Evolutionary conservation across 2,797 vertebrate genomes (phyloP).

Genomic region (Paedocypris micromegethes): DNA sequence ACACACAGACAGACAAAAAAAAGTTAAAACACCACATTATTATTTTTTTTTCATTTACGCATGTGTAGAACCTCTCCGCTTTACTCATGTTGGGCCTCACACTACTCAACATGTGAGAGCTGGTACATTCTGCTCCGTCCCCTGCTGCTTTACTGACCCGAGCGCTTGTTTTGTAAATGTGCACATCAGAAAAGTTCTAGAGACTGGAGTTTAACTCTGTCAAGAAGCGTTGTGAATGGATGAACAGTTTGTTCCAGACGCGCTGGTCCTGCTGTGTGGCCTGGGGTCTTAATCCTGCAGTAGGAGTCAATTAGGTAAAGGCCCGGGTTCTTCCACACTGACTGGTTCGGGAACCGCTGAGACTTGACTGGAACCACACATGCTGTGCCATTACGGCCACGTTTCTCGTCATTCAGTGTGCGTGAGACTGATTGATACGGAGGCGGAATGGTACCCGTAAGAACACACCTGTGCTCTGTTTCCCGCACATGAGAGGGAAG

Average conservation of each 20-base stretch:
- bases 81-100: slow-evolving; percentile 17
- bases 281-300: slow-evolving; percentile 62
- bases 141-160: slow-evolving; percentile 22
- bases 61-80: not conserved
- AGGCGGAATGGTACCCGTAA: not conserved
- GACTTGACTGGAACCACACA: slow-evolving; percentile 20
- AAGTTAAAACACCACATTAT: no score
- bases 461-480: slow-evolving; percentile 32
- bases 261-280: slow-evolving; percentile 61
- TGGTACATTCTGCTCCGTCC: slow-evolving; percentile 3
- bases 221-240: slow-evolving; percentile 66
- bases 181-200: slow-evolving; percentile 44
- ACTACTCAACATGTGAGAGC: slow-evolving; percentile 28
- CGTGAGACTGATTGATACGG: not conserved
- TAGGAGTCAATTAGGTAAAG: slow-evolving; percentile 63
- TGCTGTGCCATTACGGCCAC: slow-evolving; percentile 7
- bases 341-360: slow-evolving; percentile 4
- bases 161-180: slow-evolving; percentile 44
- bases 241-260: slow-evolving; percentile 69
- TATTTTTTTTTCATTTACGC: no score
- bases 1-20: no score
- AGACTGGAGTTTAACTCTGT: slow-evolving; percentile 54
- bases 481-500: slow-evolving; percentile 30
- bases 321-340: slow-evolving; percentile 16
- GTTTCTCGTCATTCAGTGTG: slow-evolving; percentile 13